Percentiles rank a stretch among this genome's conserved stretches.
phyloP scores from a whole-genome alignment of 2,888 invertebrate genomes.

The Phytoseiulus persimilis region DNA sequence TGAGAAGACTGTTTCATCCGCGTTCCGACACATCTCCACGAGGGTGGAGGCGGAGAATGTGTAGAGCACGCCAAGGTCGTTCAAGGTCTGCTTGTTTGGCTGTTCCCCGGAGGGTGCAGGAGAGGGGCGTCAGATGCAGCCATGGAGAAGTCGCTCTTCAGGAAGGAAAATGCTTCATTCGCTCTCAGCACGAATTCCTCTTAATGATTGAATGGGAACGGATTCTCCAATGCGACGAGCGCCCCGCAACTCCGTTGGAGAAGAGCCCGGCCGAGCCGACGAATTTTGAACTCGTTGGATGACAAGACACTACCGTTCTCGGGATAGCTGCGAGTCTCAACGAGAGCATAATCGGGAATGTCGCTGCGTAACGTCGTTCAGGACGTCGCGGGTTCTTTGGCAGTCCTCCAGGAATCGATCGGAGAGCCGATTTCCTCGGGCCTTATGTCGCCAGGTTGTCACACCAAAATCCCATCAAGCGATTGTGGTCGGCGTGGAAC shows the following conservation, averaged over 20 bases:
- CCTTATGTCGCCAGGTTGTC: neutral
- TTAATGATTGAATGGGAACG: neutral
- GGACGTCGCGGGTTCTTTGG: neutral
- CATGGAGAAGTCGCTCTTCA: neutral
- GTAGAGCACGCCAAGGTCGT: neutral
- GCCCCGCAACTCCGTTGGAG: no score
- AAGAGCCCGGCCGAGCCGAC: no score
- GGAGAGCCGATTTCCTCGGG: neutral
- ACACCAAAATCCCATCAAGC: neutral
- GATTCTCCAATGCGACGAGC: neutral
- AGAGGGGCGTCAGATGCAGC: neutral
- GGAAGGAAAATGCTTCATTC: neutral
- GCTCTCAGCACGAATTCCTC: neutral
- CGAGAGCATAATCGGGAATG: neutral
- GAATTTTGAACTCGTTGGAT: neutral
- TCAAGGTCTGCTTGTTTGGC: neutral
- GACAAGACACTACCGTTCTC: neutral
- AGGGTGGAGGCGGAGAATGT: neutral
- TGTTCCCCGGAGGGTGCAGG: neutral
- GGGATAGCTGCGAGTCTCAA: neutral
- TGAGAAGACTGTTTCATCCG: no score
- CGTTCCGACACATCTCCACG: neutral
- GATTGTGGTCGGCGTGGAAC: neutral
- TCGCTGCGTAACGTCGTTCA: neutral
- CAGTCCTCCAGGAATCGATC: neutral